Evolutionary conservation across 2,888 invertebrate genomes (phyloP), one percentile per base, ranked within the genome.

Genomic region (Galerucella nymphaeae): DNA sequence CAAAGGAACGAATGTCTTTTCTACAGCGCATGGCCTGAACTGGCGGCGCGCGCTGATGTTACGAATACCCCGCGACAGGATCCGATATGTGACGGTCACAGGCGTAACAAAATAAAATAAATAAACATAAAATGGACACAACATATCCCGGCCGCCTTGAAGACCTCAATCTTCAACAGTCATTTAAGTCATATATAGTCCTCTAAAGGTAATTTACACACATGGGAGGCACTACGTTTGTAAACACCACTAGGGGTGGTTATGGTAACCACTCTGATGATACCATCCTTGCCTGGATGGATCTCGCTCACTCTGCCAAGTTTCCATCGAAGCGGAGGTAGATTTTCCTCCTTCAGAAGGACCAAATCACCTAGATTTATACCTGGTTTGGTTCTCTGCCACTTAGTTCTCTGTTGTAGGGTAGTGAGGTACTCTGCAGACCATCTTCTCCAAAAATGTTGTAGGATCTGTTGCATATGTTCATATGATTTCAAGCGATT

Each of bases 391-490:
- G 8, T 14, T n/a, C 14, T 16, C 41, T 61, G 30, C 61, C 41
- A 61, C 41, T 61, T 61, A 16, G 30, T n/a, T 30, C n/a, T 16
- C 11, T 61, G 41, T n/a, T 14, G 30, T 14, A 61, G 61, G 10
- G 30, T 30, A 30, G 41, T 61, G 16, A 61, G 38, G 41, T 61
- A 61, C 30, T 61, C 61, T 2, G 16, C n/a, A 9, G 20, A 20
- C 30, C 30, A 61, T 61, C 61, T 20, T 16, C n/a, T 23, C 61
- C 61, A 61, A 41, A 61, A 61, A n/a, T 61, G 61, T 23, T 58
- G 58, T 23, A 23, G 4, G 11, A 58, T 23, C 23, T 58, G 18
- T 3, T 61, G 59, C 8, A 61, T 38, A 61, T 23, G n/a, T 61
- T 41, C 30, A 13, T 9, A 23, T 11, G 23, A 11, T 11, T 20